These are phyloP conservation scores for Labrus mixtus DNA, from an alignment of 2,113 vertebrate species.

Conservation along the genomic window DNA sequence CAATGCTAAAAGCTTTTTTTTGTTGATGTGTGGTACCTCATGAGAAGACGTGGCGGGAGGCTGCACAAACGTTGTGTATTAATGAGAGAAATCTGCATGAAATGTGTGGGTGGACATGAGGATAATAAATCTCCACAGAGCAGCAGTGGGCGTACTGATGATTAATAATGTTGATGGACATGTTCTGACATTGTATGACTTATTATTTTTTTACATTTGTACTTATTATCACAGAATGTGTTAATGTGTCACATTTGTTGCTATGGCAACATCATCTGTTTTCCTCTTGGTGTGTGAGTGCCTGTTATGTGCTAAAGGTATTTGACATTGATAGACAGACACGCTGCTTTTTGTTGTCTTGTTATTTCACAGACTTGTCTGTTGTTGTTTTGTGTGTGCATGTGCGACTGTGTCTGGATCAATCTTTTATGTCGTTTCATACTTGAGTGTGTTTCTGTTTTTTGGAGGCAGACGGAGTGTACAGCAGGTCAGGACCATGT, in stretches of 20 bases:
- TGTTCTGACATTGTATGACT: slow-evolving; percentile 39
- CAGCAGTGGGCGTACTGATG: slow-evolving; percentile 57
- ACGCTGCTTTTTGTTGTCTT: not conserved
- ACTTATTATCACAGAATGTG: slow-evolving; percentile 9
- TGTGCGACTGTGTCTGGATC: not conserved
- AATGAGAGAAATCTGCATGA: slow-evolving; percentile 66
- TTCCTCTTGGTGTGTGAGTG: slow-evolving; percentile 2
- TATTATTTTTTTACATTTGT: slow-evolving; percentile 16
- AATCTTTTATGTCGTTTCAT: too few species aligned
- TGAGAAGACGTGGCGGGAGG: slow-evolving; percentile 42
- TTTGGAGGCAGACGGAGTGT: not conserved
- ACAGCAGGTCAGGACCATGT: not conserved
- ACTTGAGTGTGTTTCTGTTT: not conserved
- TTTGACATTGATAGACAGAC: not conserved
- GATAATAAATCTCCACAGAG: slow-evolving; percentile 67
- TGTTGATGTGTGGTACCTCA: slow-evolving; percentile 32
- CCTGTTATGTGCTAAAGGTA: slow-evolving; percentile 12
- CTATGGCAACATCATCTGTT: slow-evolving; percentile 54
- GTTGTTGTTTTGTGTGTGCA: not conserved
- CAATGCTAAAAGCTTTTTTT: slow-evolving; percentile 18
- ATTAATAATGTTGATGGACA: slow-evolving; percentile 72
- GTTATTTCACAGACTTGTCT: not conserved
- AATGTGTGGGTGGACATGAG: slow-evolving; percentile 58
- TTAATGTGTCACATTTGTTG: slow-evolving; percentile 43
- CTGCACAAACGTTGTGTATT: slow-evolving; percentile 47